Conservation (phyloP, 2,113 vertebrate species). For the Charina bottae region DNA sequence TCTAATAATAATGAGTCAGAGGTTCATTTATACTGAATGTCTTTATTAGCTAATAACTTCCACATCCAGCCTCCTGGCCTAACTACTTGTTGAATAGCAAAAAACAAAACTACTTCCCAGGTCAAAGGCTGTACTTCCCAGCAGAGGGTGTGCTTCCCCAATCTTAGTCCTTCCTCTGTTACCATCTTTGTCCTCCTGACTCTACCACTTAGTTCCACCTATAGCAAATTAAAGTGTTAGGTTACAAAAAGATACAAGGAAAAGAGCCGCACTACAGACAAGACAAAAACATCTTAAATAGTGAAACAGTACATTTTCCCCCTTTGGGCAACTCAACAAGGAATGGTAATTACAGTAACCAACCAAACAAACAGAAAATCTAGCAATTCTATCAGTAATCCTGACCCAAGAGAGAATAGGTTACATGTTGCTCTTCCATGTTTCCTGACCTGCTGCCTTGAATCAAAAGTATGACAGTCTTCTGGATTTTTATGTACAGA, state of each 20-base stretch:
- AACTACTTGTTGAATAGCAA: no score
- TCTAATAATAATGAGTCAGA: no score
- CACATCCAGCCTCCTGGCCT: no score
- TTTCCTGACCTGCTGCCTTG: background rate
- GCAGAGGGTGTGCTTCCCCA: no score
- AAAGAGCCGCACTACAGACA: background rate
- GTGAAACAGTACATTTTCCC: background rate
- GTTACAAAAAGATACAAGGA: background rate
- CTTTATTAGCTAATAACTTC: no score
- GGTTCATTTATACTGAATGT: no score
- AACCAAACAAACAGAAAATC: background rate
- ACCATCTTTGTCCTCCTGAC: no score
- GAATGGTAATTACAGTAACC: background rate
- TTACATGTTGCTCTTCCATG: background rate
- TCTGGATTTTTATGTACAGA: background rate
- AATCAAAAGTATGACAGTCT: background rate
- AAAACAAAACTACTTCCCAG: no score
- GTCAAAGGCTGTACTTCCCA: no score
- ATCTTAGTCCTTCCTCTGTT: no score
- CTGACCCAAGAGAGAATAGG: background rate
- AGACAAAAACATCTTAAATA: background rate
- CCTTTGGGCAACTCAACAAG: background rate
- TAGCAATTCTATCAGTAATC: background rate
- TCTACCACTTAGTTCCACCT: no score
- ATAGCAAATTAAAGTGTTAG: background rate